Evolutionary conservation across 1,140 invertebrate species (phyloP).

Genomic region (Hyphantria cunea): DNA sequence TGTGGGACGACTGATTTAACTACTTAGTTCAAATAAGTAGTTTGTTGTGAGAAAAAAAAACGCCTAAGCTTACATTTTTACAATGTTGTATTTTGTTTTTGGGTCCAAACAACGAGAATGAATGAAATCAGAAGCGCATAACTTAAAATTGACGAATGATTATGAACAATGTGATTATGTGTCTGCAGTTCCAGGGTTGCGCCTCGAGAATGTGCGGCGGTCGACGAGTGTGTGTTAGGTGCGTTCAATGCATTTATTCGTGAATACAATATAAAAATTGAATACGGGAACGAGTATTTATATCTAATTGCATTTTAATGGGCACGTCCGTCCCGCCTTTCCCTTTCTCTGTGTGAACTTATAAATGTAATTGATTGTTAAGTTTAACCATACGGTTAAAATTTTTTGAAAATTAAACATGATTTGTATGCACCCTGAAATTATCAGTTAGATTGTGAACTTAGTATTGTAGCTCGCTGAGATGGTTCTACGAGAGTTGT

Average conservation of each 20-base stretch:
- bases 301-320: too few relatives aligned
- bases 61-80: neutral
- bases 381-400: too few relatives aligned
- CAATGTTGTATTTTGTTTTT: conserved; percentile 16
- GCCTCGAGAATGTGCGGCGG: conserved; percentile 42
- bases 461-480: conserved; percentile 64
- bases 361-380: too few relatives aligned
- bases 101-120: conserved; percentile 28
- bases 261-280: neutral
- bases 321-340: too few relatives aligned
- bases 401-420: conserved; percentile 9
- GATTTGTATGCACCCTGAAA: conserved; percentile 58
- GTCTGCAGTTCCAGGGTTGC: conserved; percentile 27
- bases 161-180: conserved; percentile 11
- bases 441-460: conserved; percentile 64
- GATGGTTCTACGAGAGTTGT: conserved; percentile 72
- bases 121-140: neutral
- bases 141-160: neutral
- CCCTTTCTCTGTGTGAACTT: too few relatives aligned
- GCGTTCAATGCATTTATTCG: conserved; percentile 36
- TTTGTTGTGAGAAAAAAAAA: neutral
- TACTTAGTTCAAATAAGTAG: neutral
- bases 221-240: too few relatives aligned
- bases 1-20: neutral
- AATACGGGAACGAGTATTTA: neutral